Base-by-base conservation (phyloP, 1,140 invertebrate genomes). In the Trichogramma pretiosum region DNA sequence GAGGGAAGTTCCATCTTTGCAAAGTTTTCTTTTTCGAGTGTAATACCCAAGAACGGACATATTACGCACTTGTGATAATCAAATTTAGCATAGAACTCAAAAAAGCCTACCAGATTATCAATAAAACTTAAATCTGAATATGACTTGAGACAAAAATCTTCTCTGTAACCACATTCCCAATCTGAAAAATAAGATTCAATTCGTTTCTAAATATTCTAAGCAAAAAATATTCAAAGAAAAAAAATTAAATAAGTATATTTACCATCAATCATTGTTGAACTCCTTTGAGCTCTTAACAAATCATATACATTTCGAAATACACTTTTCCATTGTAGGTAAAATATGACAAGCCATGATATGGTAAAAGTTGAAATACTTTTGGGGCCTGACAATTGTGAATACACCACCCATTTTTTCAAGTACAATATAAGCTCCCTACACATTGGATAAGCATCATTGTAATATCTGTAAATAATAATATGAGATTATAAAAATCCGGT, bases 341-440 rank as follows among this genome's bases (percentile, higher is more conserved):
- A 61, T 34, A 61, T 56, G 32, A 61, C 50, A 16, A 54, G 14
- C 54, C 56, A 60, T 13, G 24, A 32, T 14, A 61, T 38, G 22
- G 48, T 43, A 35, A 55, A 56, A 49, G 30, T 58, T 18, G 18
- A 40, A 18, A 61, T 52, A 39, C 38, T 26, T 3, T 49, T 9
- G 5, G 8, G 16, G 23, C 17, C 24, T 14, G 28, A 14, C 35
- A 59, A 49, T 42, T 22, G 19, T 4, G 39, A 43, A 7, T 42
- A 11, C 18, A 14, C 36, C 0, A 54, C 48, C 77, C 77, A 79
- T 50, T 72, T 68, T 53, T 76, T 74, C 10, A 79, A 53, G 42
- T 61, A 55, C 30, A 64, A 56, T 46, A 67, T 64, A 18, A 68
- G 35, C 9, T 56, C 48, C 55, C 59, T 57, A 2, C 60, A 59